Evolutionary conservation across 2,797 vertebrate species (phyloP).

Genomic region (Bufotes viridis): DNA sequence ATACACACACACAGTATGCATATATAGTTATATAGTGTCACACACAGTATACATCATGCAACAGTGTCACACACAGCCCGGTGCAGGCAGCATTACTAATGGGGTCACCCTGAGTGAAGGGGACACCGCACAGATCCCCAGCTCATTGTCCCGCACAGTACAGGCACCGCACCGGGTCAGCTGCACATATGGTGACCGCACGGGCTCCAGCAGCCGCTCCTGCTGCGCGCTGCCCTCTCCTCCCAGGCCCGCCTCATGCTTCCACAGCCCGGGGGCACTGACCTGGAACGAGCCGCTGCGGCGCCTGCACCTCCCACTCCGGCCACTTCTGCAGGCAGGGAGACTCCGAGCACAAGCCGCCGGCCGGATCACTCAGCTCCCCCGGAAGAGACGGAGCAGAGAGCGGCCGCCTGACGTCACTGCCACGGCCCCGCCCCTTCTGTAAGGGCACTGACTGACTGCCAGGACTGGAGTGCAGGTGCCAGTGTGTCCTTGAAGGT

Average conservation of each 20-base stretch:
- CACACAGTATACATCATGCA: too few species aligned
- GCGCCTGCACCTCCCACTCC: not conserved
- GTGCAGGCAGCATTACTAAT: too few species aligned
- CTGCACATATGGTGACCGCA: not conserved
- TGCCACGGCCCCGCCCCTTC: conserved; percentile 10
- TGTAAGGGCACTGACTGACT: not conserved
- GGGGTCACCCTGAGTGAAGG: not conserved
- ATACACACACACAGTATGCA: too few species aligned
- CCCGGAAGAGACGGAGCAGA: conserved; percentile 46
- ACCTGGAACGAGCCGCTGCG: conserved; percentile 15
- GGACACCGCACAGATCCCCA: not conserved
- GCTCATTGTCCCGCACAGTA: not conserved
- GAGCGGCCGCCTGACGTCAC: not conserved
- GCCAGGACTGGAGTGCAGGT: not conserved
- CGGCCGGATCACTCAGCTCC: conserved; percentile 36
- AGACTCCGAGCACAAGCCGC: conserved; percentile 11
- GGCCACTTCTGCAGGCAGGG: conserved; percentile 38
- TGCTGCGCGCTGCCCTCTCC: not conserved
- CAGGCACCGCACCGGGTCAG: not conserved
- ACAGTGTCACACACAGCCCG: too few species aligned
- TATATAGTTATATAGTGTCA: too few species aligned
- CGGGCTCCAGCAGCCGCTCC: not conserved
- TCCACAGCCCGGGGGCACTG: not conserved
- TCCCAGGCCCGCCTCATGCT: not conserved
- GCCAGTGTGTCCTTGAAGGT: conserved; percentile 14